These are phyloP conservation scores for Aphrophora alni DNA, from an alignment of 2,888 invertebrate genomes.

Conservation along the genomic window DNA sequence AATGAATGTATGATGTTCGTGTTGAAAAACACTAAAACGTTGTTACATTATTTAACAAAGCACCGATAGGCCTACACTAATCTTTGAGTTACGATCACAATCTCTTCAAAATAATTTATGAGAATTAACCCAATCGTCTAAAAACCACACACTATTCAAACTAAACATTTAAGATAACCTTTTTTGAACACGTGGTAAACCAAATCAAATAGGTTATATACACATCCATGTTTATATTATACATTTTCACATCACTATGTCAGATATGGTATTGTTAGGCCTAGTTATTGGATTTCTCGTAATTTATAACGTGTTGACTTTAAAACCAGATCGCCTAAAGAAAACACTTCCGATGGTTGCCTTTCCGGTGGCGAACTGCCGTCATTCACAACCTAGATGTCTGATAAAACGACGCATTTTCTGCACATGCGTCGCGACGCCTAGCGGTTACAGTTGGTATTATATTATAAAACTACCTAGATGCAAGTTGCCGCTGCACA, in stretches of 20 bases:
- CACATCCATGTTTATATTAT: neutral
- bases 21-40: too few relatives aligned
- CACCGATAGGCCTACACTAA: too few relatives aligned
- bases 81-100: too few relatives aligned
- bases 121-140: too few relatives aligned
- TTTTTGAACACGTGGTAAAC: neutral
- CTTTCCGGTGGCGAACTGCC: neutral
- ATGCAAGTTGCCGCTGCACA: neutral
- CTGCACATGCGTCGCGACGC: neutral
- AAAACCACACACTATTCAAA: too few relatives aligned
- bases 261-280: too few relatives aligned
- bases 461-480: neutral
- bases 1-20: too few relatives aligned
- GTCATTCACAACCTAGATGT: conserved; percentile 2
- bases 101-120: too few relatives aligned
- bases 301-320: neutral
- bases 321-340: neutral
- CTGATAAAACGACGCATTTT: neutral
- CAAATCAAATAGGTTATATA: neutral
- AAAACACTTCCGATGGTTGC: neutral
- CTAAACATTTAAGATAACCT: too few relatives aligned
- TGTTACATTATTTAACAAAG: too few relatives aligned
- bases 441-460: conserved; percentile 1
- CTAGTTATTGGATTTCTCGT: neutral
- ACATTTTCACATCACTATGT: too few relatives aligned